phyloP scores from a whole-genome alignment of 2,797 vertebrate species.

The Malurus leucopterus region DNA sequence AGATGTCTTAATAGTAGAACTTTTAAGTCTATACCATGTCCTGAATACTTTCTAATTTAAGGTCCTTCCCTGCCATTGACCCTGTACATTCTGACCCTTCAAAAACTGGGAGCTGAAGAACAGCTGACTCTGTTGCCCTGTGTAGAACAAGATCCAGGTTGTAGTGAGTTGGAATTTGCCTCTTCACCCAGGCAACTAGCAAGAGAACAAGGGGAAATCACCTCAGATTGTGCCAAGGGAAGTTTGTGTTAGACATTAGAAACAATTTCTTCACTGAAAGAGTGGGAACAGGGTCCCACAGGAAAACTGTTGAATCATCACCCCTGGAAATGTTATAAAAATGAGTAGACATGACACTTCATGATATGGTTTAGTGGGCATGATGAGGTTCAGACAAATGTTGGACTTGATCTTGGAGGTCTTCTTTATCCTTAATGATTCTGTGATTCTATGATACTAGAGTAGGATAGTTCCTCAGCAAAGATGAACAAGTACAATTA shows the following conservation, averaged over 20 bases:
- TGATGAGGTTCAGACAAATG: not conserved
- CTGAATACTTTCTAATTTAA: not conserved
- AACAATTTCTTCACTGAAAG: not conserved
- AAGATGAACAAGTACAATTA: not conserved
- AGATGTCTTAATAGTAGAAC: not conserved
- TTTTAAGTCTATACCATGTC: not conserved
- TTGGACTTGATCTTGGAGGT: not conserved
- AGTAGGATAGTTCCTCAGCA: not conserved
- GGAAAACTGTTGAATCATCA: not conserved
- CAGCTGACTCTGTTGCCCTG: fast-evolving
- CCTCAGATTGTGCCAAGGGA: not conserved
- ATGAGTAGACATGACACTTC: not conserved
- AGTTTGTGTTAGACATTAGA: not conserved
- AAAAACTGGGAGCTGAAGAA: not conserved
- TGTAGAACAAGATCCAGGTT: not conserved
- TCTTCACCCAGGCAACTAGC: not conserved
- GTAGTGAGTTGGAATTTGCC: not conserved
- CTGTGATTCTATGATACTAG: not conserved
- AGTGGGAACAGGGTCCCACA: not conserved
- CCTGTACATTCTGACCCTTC: not conserved
- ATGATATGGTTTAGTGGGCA: not conserved
- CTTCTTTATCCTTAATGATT: not conserved
- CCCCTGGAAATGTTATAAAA: not conserved
- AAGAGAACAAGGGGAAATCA: not conserved
- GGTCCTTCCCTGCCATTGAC: not conserved